Base-by-base conservation (phyloP, 2,797 vertebrate species). In the Fratercula arctica region DNA sequence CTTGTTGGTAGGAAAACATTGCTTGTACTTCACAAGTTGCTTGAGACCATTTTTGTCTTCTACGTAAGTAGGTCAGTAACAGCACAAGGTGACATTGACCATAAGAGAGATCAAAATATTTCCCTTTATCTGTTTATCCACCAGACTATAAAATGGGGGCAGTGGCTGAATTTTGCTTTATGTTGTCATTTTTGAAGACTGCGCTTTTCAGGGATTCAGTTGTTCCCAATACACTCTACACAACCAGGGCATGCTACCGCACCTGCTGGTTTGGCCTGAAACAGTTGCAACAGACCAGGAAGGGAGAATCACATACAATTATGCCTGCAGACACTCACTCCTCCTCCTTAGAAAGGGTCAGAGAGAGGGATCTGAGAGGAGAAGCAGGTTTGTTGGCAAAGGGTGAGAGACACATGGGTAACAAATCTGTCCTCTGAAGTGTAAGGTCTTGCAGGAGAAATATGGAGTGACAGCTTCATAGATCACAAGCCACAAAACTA, bases 261-360 rank as follows among this genome's bases (percentile, higher is more conserved):
- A 59, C 67, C 80, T 69, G 24, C 67, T 63, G 26, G 4, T 57
- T 61, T 85, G 74, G 19, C 39, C 56, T 17, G 7, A 54, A 91
- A 46, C 4, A 14, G 31, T 37, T 61, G 29, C 54, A 53, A 17
- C 17, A 28, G 48, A 11, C 3, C 31, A 70, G 51, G 17, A 69
- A 51, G 26, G 10, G 35, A 50, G 24, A 83, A 26, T 10, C 25
- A 37, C 0, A 0, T 3, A 21, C 61, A 50, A 15, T 31, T 33
- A 29, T 2, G 5, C 39, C 56, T 67, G 63, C 64, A 85, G 29
- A 28, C 14, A 28, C 35, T 39, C 25, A 9, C 14, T 35, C 19
- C 43, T 82, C 18, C 66, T 50, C 3, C 50, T 29, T 9, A 14
- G 10, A 35, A 69, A 41, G 24, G n/a, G 33, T n/a, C 25, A 61